Percentiles rank a stretch among this genome's conserved stretches.
Conservation (phyloP, 2,113 vertebrate species). For the Emydocephalus ijimae region DNA sequence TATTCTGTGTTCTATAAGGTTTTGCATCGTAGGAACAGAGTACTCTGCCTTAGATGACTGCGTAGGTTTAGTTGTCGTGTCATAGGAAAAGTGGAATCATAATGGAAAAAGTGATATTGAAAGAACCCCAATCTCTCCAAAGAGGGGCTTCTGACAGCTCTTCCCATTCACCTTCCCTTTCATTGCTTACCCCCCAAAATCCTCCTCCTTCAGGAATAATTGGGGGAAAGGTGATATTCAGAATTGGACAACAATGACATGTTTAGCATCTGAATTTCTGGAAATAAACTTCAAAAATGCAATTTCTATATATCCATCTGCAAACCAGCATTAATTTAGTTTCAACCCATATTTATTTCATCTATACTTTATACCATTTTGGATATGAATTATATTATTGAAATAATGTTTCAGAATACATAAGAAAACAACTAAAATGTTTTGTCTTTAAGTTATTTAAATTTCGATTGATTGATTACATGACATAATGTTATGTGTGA, state of each 20-base stretch:
- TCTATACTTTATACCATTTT: not conserved
- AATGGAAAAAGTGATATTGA: not conserved
- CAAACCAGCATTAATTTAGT: not conserved
- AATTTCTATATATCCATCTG: not conserved
- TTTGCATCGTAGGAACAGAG: not conserved
- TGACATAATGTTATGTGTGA: not conserved
- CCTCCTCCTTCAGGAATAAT: not conserved
- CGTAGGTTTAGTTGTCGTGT: not conserved
- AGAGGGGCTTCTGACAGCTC: not conserved
- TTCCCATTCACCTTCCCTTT: not conserved
- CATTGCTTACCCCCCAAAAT: not conserved
- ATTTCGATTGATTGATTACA: not conserved
- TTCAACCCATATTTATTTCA: not conserved
- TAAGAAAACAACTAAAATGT: not conserved
- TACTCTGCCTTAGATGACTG: not conserved
- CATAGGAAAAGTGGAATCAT: not conserved
- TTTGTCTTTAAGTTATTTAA: not conserved
- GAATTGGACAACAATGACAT: not conserved
- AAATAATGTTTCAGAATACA: not conserved
- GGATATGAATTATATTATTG: not conserved
- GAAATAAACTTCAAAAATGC: not conserved
- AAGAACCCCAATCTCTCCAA: not conserved
- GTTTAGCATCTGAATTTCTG: not conserved
- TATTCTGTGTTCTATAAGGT: not conserved
- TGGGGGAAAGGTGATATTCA: not conserved